Percentiles rank a stretch among this genome's conserved stretches.
These are phyloP conservation scores for Guaruba guarouba DNA, from an alignment of 2,113 vertebrate species.

Conservation along the genomic window DNA sequence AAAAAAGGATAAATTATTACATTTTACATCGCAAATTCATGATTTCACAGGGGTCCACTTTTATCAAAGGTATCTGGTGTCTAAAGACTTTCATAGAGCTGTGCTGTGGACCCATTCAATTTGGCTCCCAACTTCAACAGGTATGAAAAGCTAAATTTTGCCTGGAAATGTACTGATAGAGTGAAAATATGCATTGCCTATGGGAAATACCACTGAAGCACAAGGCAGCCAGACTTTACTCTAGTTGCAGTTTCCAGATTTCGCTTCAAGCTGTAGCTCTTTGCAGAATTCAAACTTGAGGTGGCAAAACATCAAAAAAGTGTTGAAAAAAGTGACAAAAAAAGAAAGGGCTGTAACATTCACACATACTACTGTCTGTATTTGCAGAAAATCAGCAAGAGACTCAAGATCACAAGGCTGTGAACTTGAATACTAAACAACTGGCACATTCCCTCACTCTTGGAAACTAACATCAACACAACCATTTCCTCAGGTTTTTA, in stretches of 20 bases:
- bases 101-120: neutral
- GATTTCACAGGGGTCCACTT: neutral
- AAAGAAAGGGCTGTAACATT: conserved; percentile 24
- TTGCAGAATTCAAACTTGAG: conserved; percentile 20
- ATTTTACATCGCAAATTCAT: neutral
- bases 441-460: neutral
- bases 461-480: neutral
- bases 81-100: neutral
- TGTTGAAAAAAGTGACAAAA: conserved; percentile 7
- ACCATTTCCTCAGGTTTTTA: neutral
- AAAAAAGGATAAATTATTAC: neutral
- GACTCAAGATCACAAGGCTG: conserved; percentile 27
- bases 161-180: conserved; percentile 1
- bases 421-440: conserved; percentile 41
- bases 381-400: conserved; percentile 31
- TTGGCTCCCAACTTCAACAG: neutral
- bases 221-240: conserved; percentile 34
- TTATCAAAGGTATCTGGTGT: neutral
- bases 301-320: conserved; percentile 30
- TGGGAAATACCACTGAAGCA: conserved; percentile 27
- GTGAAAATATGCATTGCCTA: neutral
- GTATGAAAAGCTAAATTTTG: neutral
- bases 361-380: conserved; percentile 12
- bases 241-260: conserved; percentile 10
- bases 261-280: conserved; percentile 23